Evolutionary conservation across 2,797 vertebrate genomes (phyloP), one percentile per base, ranked within the genome.

Genomic region (Schizopygopsis pylzovi): DNA sequence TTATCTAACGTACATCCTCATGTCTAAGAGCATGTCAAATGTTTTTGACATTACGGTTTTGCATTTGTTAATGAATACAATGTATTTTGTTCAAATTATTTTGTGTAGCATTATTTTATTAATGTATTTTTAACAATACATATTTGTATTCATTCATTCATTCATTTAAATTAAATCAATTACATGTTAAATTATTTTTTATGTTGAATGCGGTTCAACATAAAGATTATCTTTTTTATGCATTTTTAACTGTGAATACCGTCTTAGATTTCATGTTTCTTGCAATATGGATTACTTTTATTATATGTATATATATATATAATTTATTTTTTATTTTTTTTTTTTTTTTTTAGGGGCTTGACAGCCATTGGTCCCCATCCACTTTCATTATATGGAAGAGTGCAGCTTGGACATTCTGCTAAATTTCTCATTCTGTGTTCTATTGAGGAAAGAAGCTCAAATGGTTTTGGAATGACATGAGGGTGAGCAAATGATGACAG

Each of bases 1-100:
- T 71, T 81, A 81, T 86, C 41, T 75, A 79, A 61, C 39, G 73
- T 47, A 67, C 82, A 70, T 75, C 28, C 18, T 73, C 25, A 33
- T 49, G 45, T 75, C 68, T 16, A 45, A 73, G 9, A 76, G 33
- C 28, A 41, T 0, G 1, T 63, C 7, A 18, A 37, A 67, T 47
- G 39, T 22, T 73, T 25, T 22, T 18, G 41, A 83, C 25, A 49
- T 43, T 25, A 28, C 52, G 37, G 47, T 43, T 15, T n/a, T 11
- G 49, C 37, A 39, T 39, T 68, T 77, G 47, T 59, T 41, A 41
- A 76, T 6, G 12, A 15, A 18, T 39, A 49, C 20, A 49, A 45
- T 10, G 4, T 43, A 5, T 18, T 78, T 72, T 73, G 15, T 28
- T 73, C 28, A 71, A n/a, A 49, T 52, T 5, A 33, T 6, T 52